phyloP scores from a whole-genome alignment of 2,888 invertebrate species.

The Ichneumoninae sp. region DNA sequence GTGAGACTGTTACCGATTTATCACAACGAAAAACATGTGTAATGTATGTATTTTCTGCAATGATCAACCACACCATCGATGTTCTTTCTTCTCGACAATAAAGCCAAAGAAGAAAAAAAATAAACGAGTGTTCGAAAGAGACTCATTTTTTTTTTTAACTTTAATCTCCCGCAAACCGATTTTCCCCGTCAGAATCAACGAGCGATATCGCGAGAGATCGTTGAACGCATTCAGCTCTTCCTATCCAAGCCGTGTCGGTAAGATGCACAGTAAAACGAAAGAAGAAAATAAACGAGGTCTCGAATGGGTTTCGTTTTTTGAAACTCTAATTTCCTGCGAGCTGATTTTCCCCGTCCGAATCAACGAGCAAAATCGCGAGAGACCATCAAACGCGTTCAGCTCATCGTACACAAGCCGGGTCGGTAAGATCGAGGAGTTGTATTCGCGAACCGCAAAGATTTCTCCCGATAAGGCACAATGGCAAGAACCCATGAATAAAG shows the following conservation, averaged over 20 bases:
- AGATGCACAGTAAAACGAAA: conserved; percentile 80
- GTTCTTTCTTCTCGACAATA: conserved; percentile 73
- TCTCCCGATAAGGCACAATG: conserved; percentile 19
- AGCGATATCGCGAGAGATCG: conserved; percentile 13
- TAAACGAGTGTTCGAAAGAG: conserved; percentile 2
- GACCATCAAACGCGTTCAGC: conserved; percentile 20
- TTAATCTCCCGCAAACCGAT: conserved; percentile 7
- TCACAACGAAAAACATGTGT: conserved; percentile 45
- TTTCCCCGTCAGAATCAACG: conserved; percentile 1
- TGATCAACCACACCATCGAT: conserved; percentile 46
- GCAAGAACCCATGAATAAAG: conserved; percentile 30
- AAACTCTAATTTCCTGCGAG: background rate
- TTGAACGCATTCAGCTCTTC: conserved; percentile 13
- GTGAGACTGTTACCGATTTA: conserved; percentile 64
- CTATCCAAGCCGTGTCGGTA: conserved; percentile 1
- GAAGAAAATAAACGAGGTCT: conserved; percentile 70
- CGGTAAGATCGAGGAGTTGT: conserved; percentile 38
- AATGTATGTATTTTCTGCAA: conserved; percentile 29
- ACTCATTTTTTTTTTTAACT: background rate
- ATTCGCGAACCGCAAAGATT: conserved; percentile 39
- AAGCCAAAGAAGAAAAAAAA: conserved; percentile 81
- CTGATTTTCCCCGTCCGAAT: conserved; percentile 19
- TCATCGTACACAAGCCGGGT: background rate
- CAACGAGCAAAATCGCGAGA: conserved; percentile 1
- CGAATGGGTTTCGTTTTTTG: background rate